These are phyloP conservation scores for Pristionchus exspectatus DNA, from an alignment of 2,888 invertebrate genomes.

Conservation along the genomic window DNA sequence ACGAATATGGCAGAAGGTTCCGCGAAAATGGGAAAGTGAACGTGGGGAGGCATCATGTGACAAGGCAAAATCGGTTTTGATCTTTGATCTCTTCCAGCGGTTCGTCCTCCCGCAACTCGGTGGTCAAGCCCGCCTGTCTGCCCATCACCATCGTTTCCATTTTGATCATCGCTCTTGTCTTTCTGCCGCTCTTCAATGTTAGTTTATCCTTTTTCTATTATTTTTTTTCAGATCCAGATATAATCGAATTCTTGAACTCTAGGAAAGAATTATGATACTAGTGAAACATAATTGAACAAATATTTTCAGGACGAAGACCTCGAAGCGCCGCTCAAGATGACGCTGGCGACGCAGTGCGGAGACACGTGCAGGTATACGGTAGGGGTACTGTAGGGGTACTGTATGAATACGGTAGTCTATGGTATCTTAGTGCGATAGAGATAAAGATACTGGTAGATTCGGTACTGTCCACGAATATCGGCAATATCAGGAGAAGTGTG, in stretches of 20 bases:
- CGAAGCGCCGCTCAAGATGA: slow-evolving; percentile 51
- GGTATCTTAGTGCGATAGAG: too few species aligned
- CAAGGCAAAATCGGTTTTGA: background rate
- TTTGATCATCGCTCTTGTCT: slow-evolving; percentile 87
- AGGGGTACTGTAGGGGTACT: background rate
- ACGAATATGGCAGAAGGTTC: background rate
- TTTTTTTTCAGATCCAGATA: too few species aligned
- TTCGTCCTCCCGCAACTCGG: slow-evolving; percentile 65
- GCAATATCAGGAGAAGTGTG: too few species aligned
- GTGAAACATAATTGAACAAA: background rate
- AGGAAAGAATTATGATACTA: too few species aligned
- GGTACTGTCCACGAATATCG: too few species aligned
- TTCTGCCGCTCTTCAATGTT: slow-evolving; percentile 70
- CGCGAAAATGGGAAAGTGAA: too few species aligned
- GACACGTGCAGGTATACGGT: slow-evolving; percentile 7
- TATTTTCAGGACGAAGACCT: slow-evolving; percentile 53
- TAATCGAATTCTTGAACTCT: too few species aligned
- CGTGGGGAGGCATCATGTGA: too few species aligned
- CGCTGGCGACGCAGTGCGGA: background rate
- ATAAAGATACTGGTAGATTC: too few species aligned
- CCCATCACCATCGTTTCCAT: slow-evolving; percentile 89
- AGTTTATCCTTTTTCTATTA: background rate
- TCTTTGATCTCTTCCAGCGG: slow-evolving; percentile 52
- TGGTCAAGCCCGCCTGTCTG: slow-evolving; percentile 86
- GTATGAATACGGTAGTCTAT: too few species aligned